Evolutionary conservation across 2,113 vertebrate species (phyloP).

Genomic region (Cebidichthys violaceus): DNA sequence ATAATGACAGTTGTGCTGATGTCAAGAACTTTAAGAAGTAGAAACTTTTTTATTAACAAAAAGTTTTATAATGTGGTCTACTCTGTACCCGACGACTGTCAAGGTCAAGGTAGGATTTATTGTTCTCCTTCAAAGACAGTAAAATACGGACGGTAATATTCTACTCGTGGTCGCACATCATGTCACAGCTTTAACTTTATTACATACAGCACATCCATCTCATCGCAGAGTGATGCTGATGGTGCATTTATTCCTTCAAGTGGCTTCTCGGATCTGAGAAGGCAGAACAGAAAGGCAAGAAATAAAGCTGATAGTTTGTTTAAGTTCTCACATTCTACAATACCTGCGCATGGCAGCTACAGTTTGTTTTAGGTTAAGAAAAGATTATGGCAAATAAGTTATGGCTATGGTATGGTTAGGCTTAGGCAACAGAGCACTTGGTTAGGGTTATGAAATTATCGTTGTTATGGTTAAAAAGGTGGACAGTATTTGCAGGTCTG

Average conservation of each 20-base stretch:
- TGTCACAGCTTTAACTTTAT: background rate
- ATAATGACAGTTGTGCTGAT: constrained; percentile 18
- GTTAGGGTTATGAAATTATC: background rate
- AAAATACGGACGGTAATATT: background rate
- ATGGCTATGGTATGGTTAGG: background rate
- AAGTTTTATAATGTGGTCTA: background rate
- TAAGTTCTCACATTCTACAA: background rate
- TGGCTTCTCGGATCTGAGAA: background rate
- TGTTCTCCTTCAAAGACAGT: background rate
- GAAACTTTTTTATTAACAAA: background rate
- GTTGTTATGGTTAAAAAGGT: background rate
- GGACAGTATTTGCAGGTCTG: background rate
- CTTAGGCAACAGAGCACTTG: background rate
- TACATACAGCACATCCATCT: background rate
- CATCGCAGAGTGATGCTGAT: background rate
- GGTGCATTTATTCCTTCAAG: background rate
- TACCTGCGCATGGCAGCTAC: background rate
- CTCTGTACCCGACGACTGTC: background rate
- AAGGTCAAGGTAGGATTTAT: background rate
- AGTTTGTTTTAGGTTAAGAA: background rate
- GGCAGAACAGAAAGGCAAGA: background rate
- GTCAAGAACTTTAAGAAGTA: background rate
- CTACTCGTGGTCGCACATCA: background rate
- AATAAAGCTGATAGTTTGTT: background rate
- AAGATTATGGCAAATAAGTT: background rate